These are phyloP conservation scores for Aspidiotus destructor DNA, from an alignment of 2,888 invertebrate species.

Conservation along the genomic window DNA sequence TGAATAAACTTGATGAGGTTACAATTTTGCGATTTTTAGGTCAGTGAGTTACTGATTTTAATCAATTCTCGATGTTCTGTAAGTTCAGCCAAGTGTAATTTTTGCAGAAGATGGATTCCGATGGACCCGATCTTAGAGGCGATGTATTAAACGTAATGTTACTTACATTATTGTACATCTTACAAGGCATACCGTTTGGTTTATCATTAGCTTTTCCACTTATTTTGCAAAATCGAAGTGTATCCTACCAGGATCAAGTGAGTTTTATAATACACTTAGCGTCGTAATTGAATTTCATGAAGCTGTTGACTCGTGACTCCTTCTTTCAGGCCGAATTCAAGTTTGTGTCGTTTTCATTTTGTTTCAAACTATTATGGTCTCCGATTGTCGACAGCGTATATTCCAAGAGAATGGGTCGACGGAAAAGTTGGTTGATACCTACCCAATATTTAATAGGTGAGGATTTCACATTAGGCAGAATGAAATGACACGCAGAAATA, in stretches of 20 bases:
- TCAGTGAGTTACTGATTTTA: too few species aligned
- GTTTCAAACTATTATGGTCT: conserved; percentile 12
- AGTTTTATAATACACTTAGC: neutral
- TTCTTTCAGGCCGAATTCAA: conserved; percentile 5
- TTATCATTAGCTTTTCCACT: neutral
- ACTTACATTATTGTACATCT: neutral
- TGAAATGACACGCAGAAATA: too few species aligned
- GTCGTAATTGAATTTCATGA: neutral
- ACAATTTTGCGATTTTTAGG: too few species aligned
- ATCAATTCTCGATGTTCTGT: too few species aligned
- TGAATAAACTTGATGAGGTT: too few species aligned
- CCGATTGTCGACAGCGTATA: neutral
- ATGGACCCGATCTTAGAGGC: neutral
- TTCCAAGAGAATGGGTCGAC: neutral
- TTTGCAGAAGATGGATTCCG: neutral
- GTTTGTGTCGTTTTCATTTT: neutral
- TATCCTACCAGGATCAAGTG: neutral
- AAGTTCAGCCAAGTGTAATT: too few species aligned
- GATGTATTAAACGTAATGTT: neutral
- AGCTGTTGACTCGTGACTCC: neutral
- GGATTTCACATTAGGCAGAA: too few species aligned
- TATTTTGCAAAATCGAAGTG: neutral
- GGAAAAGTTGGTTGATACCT: conserved; percentile 6
- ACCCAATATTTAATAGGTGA: conserved; percentile 11
- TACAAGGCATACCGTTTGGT: conserved; percentile 2